phyloP scores from a whole-genome alignment of 2,888 invertebrate genomes.

The Macrophya annulata region DNA sequence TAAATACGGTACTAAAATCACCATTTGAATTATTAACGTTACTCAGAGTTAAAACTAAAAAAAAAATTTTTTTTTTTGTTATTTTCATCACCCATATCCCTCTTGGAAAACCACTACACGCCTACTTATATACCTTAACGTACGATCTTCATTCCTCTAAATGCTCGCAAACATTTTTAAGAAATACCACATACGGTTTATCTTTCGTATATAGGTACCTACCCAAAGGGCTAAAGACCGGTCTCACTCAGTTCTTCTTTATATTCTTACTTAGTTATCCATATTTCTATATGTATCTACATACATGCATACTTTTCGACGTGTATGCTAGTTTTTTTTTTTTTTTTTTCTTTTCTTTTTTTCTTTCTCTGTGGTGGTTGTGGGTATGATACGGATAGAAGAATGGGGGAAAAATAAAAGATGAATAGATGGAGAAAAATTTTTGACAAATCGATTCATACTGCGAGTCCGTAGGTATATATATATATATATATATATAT shows the following conservation, averaged over 20 bases:
- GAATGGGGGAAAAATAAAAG: neutral
- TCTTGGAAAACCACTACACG: neutral
- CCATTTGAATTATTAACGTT: neutral
- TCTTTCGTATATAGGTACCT: neutral
- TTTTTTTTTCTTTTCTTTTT: no score
- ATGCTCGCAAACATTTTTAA: constrained; percentile 19
- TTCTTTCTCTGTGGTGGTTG: no score
- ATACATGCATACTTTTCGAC: neutral
- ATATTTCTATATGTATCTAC: no score
- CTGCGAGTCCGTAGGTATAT: neutral
- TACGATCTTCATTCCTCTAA: neutral
- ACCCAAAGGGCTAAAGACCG: neutral
- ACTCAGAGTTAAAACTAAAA: neutral
- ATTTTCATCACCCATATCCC: neutral
- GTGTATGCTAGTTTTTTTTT: neutral
- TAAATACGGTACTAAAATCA: neutral
- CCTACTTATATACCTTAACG: neutral
- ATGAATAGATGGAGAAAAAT: neutral
- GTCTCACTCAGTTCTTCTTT: neutral
- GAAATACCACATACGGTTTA: neutral
- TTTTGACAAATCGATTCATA: constrained; percentile 49
- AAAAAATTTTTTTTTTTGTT: neutral
- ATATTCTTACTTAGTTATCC: neutral
- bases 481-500: no score
- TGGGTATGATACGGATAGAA: neutral